Evolutionary conservation across 2,888 invertebrate genomes (phyloP), one percentile per base, ranked within the genome.

Genomic region (Agonopterix heracliana): DNA sequence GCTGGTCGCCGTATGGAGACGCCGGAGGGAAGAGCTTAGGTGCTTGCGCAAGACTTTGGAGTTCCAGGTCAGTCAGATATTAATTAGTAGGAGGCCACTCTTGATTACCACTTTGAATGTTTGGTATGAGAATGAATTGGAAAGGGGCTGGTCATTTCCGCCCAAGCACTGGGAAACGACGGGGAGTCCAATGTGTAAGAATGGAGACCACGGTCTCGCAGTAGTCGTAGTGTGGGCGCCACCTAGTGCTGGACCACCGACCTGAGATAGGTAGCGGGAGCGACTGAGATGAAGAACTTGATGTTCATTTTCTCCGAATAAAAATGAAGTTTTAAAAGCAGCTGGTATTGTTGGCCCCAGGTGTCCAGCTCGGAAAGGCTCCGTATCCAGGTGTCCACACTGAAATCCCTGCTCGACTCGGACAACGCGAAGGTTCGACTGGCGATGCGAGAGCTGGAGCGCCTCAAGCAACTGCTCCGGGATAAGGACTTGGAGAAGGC

Each of bases 371-470:
- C 84, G 1, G 89, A 90, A 59, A 76, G 84, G 0, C 77, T 88
- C 3, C 90, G 91, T 44, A 74, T 91, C 17, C 92, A 92, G 68
- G 90, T 91, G 53, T 79, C 84, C 14, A 87, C 91, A 3, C 72
- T 92, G 41, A 90, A 91, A 55, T 81, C 89, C 1, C 75, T 92
- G 44, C 73, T 92, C 59, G 89, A 90, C 56, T 86, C 90, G 0
- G 92, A 92, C 73, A 91, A 90, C 60, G 74, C 68, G 3, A 89
- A 91, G 53, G 86, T 90, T 10, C 77, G 82, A 5, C 74, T 81
- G 52, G 80, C 90, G 36, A 86, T 83, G 63, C 60, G 63, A 1
- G 90, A 90, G 59, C 70, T 87, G 48, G 89, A 90, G 51, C 74
- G 86, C 3, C 76, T 85, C 14, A 90, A 88, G 64, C 74, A 73